phyloP scores from a whole-genome alignment of 2,888 invertebrate species.

The Dione juno region DNA sequence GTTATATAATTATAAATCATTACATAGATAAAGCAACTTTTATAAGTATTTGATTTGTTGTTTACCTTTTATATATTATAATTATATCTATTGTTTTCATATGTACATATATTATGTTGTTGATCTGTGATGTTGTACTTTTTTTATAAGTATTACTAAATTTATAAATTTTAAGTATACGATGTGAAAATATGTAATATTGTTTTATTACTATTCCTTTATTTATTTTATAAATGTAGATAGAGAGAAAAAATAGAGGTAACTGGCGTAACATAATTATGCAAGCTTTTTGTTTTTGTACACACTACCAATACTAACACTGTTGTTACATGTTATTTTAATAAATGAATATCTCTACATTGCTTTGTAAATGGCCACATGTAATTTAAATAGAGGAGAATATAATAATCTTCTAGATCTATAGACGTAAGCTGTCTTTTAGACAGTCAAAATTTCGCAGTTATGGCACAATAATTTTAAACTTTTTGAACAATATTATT shows the following conservation, averaged over 20 bases:
- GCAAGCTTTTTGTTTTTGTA: neutral
- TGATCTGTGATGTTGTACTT: conserved; percentile 33
- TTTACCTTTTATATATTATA: neutral
- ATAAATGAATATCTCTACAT: neutral
- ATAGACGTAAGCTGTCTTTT: conserved; percentile 34
- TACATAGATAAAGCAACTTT: neutral
- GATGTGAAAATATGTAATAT: neutral
- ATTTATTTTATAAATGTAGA: neutral
- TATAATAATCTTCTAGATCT: conserved; percentile 31
- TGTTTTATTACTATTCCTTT: neutral
- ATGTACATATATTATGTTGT: conserved; percentile 4
- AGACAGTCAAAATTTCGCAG: conserved; percentile 40
- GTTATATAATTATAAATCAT: neutral
- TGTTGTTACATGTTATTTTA: too few species aligned
- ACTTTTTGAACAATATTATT: conserved; percentile 22
- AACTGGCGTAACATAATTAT: neutral
- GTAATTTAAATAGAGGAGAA: conserved; percentile 26
- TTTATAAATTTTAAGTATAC: conserved; percentile 16
- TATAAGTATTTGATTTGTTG: neutral
- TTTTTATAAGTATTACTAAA: conserved; percentile 24
- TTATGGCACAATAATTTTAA: conserved; percentile 35
- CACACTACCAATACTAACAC: too few species aligned
- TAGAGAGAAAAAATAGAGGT: neutral
- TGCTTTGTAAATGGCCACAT: conserved; percentile 15
- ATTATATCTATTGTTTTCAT: too few species aligned